phyloP scores from a whole-genome alignment of 2,797 vertebrate species.

The Mus minutoides region DNA sequence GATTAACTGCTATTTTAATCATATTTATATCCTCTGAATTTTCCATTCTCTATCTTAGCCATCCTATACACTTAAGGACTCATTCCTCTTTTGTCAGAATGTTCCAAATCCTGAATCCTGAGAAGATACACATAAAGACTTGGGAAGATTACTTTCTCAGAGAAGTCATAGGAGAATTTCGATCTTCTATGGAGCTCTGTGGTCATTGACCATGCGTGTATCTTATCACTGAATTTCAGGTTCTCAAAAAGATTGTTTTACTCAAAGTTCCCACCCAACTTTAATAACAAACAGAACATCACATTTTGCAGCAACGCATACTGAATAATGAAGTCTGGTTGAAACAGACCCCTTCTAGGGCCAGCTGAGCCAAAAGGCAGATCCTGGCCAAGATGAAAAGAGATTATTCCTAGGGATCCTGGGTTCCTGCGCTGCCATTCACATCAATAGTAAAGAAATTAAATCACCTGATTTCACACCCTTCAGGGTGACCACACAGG shows the following conservation, averaged over 20 bases:
- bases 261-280: neutral
- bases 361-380: neutral
- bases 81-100: slow-evolving; percentile 27
- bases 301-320: slow-evolving; percentile 15
- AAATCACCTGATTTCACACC: neutral
- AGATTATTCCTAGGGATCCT: fast-evolving
- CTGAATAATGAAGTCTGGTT: neutral
- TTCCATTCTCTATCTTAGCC: neutral
- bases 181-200: neutral
- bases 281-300: slow-evolving; percentile 42
- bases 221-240: slow-evolving; percentile 38
- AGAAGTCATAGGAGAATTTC: slow-evolving; percentile 45
- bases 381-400: neutral
- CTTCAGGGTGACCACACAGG: neutral
- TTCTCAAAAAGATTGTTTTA: slow-evolving; percentile 31
- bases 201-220: neutral
- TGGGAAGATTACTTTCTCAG: slow-evolving; percentile 32
- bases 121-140: slow-evolving; percentile 38
- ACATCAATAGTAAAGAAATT: fast-evolving
- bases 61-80: slow-evolving; percentile 24
- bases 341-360: neutral
- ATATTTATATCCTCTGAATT: slow-evolving; percentile 35
- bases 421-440: fast-evolving
- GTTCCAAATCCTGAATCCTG: slow-evolving; percentile 8
- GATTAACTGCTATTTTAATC: slow-evolving; percentile 38